Evolutionary conservation across 2,113 vertebrate species (phyloP).

Genomic region (Lophochroa leadbeateri): DNA sequence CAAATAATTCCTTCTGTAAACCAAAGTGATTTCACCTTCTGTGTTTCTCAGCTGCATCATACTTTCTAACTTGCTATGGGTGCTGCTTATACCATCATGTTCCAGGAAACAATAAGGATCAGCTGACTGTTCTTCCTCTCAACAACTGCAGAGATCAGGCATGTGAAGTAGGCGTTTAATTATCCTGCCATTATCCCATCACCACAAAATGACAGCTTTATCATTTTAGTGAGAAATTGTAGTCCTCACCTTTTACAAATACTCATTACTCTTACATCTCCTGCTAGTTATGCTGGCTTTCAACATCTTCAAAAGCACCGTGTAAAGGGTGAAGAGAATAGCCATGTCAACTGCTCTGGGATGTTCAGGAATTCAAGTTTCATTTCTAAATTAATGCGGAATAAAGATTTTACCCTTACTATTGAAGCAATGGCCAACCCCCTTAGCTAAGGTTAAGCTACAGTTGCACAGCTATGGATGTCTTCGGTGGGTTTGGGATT

Average conservation of each 20-base stretch:
- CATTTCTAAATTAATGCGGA: background rate
- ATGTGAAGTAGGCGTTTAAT: constrained; percentile 14
- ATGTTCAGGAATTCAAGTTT: background rate
- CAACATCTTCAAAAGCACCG: background rate
- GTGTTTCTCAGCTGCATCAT: background rate
- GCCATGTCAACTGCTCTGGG: background rate
- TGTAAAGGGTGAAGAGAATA: background rate
- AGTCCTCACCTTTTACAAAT: background rate
- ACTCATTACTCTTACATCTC: background rate
- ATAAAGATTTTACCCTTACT: background rate
- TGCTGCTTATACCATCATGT: background rate
- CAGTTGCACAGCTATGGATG: background rate
- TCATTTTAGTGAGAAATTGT: background rate
- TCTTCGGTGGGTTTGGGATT: background rate
- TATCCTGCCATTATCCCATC: constrained; percentile 13
- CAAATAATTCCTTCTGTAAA: background rate
- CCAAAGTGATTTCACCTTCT: background rate
- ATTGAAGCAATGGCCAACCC: background rate
- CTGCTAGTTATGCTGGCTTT: background rate
- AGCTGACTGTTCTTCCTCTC: background rate
- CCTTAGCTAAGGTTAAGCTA: background rate
- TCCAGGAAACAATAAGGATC: background rate
- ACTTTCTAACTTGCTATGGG: background rate
- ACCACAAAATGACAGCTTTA: background rate
- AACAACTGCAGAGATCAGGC: background rate